Evolutionary conservation across 2,797 vertebrate species (phyloP).

Genomic region (Triplophysa yarkandensis): DNA sequence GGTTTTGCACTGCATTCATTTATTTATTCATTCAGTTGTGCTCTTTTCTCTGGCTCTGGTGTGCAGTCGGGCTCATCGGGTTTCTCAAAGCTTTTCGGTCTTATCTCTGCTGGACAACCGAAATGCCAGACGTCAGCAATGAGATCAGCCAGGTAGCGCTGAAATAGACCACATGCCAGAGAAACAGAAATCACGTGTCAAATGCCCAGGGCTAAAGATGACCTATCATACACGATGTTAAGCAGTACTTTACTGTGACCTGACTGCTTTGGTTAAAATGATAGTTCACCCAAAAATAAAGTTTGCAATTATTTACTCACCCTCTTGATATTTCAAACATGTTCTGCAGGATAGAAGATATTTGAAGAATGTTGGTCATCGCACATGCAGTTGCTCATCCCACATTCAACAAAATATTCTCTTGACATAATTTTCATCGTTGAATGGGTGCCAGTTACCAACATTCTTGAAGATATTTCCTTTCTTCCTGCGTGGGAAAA

Average conservation of each 20-base stretch:
- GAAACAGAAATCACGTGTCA: slow-evolving; percentile 42
- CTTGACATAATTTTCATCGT: no score
- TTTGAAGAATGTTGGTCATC: no score
- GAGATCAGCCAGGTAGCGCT: background rate
- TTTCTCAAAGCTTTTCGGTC: slow-evolving; percentile 50
- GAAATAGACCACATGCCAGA: slow-evolving; percentile 28
- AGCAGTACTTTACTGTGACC: slow-evolving; percentile 8
- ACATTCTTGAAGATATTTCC: no score
- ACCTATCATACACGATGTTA: slow-evolving; percentile 1
- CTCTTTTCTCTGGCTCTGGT: background rate
- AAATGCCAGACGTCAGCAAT: slow-evolving; percentile 35
- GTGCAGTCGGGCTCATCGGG: slow-evolving; percentile 20
- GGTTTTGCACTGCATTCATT: slow-evolving; percentile 11
- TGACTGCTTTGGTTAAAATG: slow-evolving; percentile 27
- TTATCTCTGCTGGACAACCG: slow-evolving; percentile 48
- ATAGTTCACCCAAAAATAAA: no score
- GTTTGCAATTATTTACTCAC: no score
- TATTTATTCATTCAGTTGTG: slow-evolving; percentile 14
- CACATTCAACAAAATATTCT: no score
- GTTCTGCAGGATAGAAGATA: no score
- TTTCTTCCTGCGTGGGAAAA: no score
- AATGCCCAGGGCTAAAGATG: slow-evolving; percentile 34
- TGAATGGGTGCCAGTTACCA: no score
- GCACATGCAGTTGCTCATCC: no score
- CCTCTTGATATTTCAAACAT: no score